Evolutionary conservation across 2,113 vertebrate genomes (phyloP).

Genomic region (Gorsachius goisagi): DNA sequence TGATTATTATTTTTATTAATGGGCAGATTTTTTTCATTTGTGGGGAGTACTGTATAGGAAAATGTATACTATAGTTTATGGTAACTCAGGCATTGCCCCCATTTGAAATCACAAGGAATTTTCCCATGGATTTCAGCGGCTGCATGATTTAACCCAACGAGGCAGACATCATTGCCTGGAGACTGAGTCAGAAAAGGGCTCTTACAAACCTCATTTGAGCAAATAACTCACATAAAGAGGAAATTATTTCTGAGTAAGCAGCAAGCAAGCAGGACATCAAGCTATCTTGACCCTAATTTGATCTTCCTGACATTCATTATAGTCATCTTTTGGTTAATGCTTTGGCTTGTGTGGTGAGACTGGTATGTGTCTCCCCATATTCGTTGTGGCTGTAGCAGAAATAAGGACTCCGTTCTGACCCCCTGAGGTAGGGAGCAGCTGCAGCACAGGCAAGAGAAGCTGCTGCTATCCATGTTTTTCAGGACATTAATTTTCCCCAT

Average conservation of each 20-base stretch:
- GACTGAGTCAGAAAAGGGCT: background rate
- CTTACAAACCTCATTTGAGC: background rate
- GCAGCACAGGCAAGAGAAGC: background rate
- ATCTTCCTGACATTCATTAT: background rate
- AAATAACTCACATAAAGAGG: background rate
- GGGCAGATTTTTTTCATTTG: background rate
- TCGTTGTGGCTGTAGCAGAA: background rate
- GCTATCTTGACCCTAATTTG: background rate
- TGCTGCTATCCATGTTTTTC: background rate
- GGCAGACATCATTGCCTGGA: background rate
- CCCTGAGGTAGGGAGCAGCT: background rate
- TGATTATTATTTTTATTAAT: background rate
- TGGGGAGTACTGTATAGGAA: background rate
- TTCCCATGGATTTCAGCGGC: background rate
- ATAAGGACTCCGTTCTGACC: background rate
- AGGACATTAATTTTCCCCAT: background rate
- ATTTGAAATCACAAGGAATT: background rate
- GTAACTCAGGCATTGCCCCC: background rate
- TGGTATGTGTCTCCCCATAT: background rate
- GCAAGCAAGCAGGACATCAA: background rate
- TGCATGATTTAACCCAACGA: background rate
- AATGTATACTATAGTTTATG: background rate
- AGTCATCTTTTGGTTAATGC: background rate
- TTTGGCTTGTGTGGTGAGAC: background rate
- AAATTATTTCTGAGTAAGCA: constrained; percentile 25